Conservation (phyloP, 2,113 vertebrate species). For the Pseudorasbora parva region DNA sequence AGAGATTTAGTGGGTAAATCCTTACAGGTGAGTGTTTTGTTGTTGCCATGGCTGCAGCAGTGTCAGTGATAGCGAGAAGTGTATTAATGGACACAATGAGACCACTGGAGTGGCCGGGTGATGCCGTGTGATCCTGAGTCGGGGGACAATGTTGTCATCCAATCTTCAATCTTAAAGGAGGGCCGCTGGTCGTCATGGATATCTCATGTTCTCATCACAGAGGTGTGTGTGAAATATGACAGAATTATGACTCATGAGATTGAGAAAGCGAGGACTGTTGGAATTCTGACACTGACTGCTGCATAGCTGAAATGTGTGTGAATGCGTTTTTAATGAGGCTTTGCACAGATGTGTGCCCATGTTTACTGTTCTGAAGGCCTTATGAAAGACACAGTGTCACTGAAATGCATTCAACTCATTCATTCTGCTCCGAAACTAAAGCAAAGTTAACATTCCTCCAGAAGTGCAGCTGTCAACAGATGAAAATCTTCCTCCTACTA, state of each 20-base stretch:
- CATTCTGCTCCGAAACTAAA: background rate
- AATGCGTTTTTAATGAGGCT: background rate
- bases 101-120: too few species aligned
- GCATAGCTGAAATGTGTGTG: background rate
- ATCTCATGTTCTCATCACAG: background rate
- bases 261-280: background rate
- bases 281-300: background rate
- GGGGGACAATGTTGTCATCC: conserved; percentile 11
- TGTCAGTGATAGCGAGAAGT: background rate
- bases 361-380: background rate
- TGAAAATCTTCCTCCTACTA: background rate
- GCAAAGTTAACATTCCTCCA: background rate
- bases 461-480: background rate
- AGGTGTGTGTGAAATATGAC: conserved; percentile 4
- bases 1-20: background rate
- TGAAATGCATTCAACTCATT: background rate
- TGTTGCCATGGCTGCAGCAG: background rate
- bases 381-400: background rate
- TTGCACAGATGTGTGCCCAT: background rate
- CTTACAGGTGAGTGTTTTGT: conserved; percentile 5
- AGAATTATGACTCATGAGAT: background rate
- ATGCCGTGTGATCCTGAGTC: background rate
- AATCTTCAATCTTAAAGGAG: conserved; percentile 21
- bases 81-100: background rate
- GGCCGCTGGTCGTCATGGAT: background rate